Conservation (phyloP, 92 coral and sea anemone genomes). For the Phenganax subtilis region DNA sequence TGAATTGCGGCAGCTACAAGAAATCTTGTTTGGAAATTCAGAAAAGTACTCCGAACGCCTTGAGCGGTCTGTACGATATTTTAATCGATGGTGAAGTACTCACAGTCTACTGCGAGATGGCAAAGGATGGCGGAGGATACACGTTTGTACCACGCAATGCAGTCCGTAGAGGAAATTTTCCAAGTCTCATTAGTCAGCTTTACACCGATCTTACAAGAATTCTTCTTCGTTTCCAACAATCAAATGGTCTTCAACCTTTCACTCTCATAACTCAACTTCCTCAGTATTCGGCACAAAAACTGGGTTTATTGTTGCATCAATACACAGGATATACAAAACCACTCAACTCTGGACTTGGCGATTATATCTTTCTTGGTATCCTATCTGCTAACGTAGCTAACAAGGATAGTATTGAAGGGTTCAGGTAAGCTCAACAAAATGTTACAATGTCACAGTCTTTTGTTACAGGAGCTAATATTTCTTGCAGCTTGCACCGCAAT, state of each 20-base stretch:
- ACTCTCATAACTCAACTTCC: slow-evolving; percentile 33
- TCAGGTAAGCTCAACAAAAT: background rate
- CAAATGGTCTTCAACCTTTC: slow-evolving; percentile 33
- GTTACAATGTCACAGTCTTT: too few species aligned
- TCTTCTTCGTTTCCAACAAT: slow-evolving; percentile 42
- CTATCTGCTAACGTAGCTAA: slow-evolving; percentile 24
- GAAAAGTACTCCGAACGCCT: slow-evolving; percentile 1
- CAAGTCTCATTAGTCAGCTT: slow-evolving; percentile 25
- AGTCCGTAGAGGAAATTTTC: slow-evolving; percentile 12
- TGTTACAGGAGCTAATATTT: too few species aligned
- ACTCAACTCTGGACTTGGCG: slow-evolving; percentile 8
- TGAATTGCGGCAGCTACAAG: too few species aligned
- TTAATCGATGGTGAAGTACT: background rate
- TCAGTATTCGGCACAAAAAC: background rate
- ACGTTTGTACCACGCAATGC: slow-evolving; percentile 53
- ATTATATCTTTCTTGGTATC: slow-evolving; percentile 48
- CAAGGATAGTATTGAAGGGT: slow-evolving; percentile 35
- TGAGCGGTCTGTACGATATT: slow-evolving; percentile 50
- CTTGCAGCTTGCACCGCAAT: too few species aligned
- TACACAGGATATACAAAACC: slow-evolving; percentile 53
- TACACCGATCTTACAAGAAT: slow-evolving; percentile 47
- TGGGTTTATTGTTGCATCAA: slow-evolving; percentile 38
- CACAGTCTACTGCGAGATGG: slow-evolving; percentile 55
- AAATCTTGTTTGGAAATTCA: slow-evolving; percentile 27
- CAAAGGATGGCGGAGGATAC: slow-evolving; percentile 49